Base-by-base conservation (phyloP, 2,113 vertebrate species). In the Phoenicopterus ruber region DNA sequence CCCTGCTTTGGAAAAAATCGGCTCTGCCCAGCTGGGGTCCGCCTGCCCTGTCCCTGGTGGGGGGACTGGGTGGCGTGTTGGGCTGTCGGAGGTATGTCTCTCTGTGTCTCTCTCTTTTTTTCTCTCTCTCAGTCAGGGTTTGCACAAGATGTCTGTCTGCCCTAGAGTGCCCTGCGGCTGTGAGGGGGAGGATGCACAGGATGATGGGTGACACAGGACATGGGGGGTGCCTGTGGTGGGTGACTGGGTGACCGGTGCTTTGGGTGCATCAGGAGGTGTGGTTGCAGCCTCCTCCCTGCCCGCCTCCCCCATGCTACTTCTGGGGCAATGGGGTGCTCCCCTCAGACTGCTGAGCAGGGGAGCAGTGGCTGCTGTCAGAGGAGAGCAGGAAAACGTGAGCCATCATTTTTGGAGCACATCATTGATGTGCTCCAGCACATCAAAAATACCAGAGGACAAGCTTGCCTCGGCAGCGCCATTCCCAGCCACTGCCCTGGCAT, bases 1-100 rank as follows among this genome's bases (percentile, higher is more conserved):
- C 44, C 44, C 28, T 17, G n/a, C 44, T 86, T 77, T 19, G 47
- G 65, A 63, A 61, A 69, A 29, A 80, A 34, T 20, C 61, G 93
- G 8, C n/a, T 73, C n/a, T 83, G 78, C 16, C 77, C 63, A 63
- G 25, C 20, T n/a, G 52, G 69, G 46, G 5, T 61, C 69, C 62
- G 25, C 69, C 54, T 65, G 32, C 59, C 44, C 54, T 3, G 5
- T 42, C 55, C 67, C 81, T 10, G 7, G 10, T 0, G 3, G 9
- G 47, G 59, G n/a, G 6, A 29, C 24, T 6, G 3, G 59, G 40
- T 19, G 70, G 36, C 11, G 5, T 2, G 1, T 4, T 0, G 4
- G 80, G 76, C 38, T 69, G 11, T 11, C 4, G 5, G 71, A 34
- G 47, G 11, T 49, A 58, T 49, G 52, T 20, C 74, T 59, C 49